Percentiles rank a stretch among this genome's conserved stretches.
Evolutionary conservation across 1,140 invertebrate genomes (phyloP).

Genomic region (Galleria mellonella): DNA sequence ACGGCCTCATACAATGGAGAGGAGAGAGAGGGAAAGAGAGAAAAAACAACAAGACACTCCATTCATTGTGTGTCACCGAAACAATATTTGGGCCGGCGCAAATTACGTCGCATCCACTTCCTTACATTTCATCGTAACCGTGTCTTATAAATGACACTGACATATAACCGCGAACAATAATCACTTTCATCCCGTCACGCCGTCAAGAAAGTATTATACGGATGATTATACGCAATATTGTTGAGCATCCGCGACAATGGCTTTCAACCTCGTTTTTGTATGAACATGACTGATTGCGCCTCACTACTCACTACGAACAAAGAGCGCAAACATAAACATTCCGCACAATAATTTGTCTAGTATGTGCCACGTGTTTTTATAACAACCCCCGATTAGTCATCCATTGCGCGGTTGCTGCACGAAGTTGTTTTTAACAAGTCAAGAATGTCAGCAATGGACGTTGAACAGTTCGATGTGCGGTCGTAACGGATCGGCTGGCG

Average conservation of each 20-base stretch:
- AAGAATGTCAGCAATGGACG: neutral
- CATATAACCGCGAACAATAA: constrained; percentile 28
- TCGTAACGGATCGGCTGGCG: neutral
- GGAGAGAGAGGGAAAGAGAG: no score
- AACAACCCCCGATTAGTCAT: neutral
- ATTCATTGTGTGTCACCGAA: no score
- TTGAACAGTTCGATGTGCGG: neutral
- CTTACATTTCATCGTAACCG: no score
- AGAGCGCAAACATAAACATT: constrained; percentile 49
- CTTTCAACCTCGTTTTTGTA: constrained; percentile 46
- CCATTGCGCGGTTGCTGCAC: neutral
- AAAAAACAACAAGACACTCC: no score
- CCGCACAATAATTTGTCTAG: constrained; percentile 15
- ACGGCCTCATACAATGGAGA: no score
- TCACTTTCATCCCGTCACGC: constrained; percentile 15
- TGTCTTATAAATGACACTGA: constrained; percentile 13
- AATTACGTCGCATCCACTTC: no score
- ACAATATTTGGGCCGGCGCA: no score
- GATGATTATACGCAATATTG: constrained; percentile 21
- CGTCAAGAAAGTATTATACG: constrained; percentile 18
- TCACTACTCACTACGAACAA: constrained; percentile 44
- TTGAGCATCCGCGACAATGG: constrained; percentile 37
- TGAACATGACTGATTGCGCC: constrained; percentile 58
- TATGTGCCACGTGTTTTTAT: no score
- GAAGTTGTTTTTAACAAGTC: neutral